phyloP scores from a whole-genome alignment of 2,113 vertebrate genomes.

The Asarcornis scutulata region DNA sequence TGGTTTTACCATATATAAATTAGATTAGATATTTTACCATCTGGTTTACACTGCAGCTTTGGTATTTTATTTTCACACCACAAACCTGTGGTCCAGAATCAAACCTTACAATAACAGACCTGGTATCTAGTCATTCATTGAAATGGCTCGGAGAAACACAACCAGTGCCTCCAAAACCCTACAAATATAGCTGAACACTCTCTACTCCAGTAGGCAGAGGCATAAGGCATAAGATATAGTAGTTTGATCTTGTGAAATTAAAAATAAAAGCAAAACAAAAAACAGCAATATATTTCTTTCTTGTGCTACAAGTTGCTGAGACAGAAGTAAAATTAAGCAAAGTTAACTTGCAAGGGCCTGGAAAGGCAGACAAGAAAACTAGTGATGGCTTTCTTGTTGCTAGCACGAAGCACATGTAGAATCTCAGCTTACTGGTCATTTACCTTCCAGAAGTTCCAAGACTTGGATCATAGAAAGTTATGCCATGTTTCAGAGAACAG shows the following conservation, averaged over 20 bases:
- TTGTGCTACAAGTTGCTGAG: neutral
- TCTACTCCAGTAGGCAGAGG: neutral
- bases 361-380: neutral
- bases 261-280: neutral
- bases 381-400: neutral
- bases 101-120: neutral
- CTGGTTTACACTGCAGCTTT: neutral
- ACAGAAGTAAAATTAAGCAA: neutral
- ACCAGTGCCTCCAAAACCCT: neutral
- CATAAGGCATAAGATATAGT: neutral
- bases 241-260: neutral
- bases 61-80: neutral
- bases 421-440: neutral
- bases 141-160: neutral
- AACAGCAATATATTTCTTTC: neutral
- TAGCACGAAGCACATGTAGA: neutral
- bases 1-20: neutral
- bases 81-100: neutral
- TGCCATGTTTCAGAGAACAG: conserved; percentile 92
- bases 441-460: conserved; percentile 90
- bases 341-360: neutral
- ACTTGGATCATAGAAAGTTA: conserved; percentile 90
- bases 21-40: neutral
- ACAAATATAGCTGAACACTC: neutral
- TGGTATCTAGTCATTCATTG: neutral